phyloP scores from a whole-genome alignment of 2,888 invertebrate species.

The Clivina fossor region DNA sequence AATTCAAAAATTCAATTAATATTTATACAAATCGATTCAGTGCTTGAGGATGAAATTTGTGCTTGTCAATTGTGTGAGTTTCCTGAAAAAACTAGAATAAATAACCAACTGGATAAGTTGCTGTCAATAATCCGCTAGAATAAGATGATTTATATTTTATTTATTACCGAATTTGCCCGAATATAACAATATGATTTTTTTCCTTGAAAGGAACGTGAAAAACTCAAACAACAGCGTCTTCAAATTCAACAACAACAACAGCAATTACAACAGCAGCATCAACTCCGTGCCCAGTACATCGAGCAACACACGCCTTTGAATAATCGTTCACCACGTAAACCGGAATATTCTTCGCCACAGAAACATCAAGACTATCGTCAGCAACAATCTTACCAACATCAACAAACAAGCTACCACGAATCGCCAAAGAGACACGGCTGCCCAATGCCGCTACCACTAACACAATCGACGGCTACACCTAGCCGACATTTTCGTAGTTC shows the following conservation, averaged over 20 bases:
- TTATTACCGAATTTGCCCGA: no score
- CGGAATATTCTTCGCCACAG: conserved; percentile 44
- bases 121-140: no score
- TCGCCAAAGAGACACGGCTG: conserved; percentile 48
- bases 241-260: conserved; percentile 14
- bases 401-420: conserved; percentile 14
- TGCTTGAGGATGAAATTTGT: no score
- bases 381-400: no score
- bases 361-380: conserved; percentile 11
- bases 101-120: no score
- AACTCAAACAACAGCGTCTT: conserved; percentile 25
- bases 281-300: conserved; percentile 10
- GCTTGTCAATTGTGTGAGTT: no score
- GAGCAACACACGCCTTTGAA: conserved; percentile 29
- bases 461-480: conserved; percentile 12
- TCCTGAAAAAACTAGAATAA: no score
- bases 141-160: no score
- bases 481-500: conserved; percentile 23
- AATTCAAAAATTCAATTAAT: no score
- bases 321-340: conserved; percentile 43
- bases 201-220: conserved; percentile 38
- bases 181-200: conserved; percentile 5
- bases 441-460: conserved; percentile 49
- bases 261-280: conserved; percentile 12
- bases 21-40: no score